phyloP scores from a whole-genome alignment of 2,113 vertebrate genomes.

The Caretta caretta region DNA sequence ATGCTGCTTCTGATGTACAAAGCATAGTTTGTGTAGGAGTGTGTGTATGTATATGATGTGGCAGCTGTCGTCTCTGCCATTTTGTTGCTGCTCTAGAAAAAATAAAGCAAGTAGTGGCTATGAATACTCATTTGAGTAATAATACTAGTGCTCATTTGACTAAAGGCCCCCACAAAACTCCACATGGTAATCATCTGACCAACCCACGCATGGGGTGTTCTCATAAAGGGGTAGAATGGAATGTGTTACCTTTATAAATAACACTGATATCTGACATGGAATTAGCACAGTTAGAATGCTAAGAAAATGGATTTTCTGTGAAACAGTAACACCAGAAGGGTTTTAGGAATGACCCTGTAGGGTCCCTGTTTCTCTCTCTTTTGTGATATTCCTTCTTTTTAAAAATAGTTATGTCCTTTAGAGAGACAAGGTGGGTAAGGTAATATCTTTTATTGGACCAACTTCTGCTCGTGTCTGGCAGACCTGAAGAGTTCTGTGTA shows the following conservation, averaged over 20 bases:
- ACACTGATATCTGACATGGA: slow-evolving; percentile 30
- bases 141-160: slow-evolving; percentile 77
- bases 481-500: not conserved
- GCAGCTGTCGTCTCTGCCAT: slow-evolving; percentile 88
- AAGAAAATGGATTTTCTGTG: slow-evolving; percentile 45
- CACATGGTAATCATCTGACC: slow-evolving; percentile 67
- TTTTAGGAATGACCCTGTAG: slow-evolving; percentile 19
- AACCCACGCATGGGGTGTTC: slow-evolving; percentile 47
- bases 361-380: not conserved
- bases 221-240: slow-evolving; percentile 44
- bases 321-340: not conserved
- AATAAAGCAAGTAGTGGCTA: slow-evolving; percentile 82
- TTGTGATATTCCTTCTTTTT: not conserved
- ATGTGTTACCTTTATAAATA: slow-evolving; percentile 62
- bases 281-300: slow-evolving; percentile 32
- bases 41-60: slow-evolving; percentile 86
- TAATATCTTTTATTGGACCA: not conserved
- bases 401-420: not conserved
- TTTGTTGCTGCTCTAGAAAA: slow-evolving; percentile 84
- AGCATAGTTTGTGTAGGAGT: slow-evolving; percentile 86
- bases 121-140: slow-evolving; percentile 84
- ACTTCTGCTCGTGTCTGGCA: not conserved
- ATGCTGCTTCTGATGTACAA: slow-evolving; percentile 88
- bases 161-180: slow-evolving; percentile 64
- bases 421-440: not conserved